Percentiles rank a stretch among this genome's conserved stretches.
Conservation (phyloP, 2,888 invertebrate genomes). For the Hesperia comma region DNA sequence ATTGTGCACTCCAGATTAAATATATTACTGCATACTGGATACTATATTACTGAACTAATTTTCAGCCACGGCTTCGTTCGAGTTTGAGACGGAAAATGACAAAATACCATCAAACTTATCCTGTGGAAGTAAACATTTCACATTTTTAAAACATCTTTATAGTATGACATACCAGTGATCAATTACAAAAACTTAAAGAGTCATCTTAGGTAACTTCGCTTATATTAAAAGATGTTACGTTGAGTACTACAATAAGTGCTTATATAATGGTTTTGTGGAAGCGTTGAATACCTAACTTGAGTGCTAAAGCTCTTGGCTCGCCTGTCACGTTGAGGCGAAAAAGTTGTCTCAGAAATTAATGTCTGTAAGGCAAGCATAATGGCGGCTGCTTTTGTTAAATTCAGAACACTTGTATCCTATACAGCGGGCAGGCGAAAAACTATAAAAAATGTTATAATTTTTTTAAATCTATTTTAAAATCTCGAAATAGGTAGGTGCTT, state of each 20-base stretch:
- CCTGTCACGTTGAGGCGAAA: slow-evolving; percentile 43
- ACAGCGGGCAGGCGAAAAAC: neutral
- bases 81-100: no score
- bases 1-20: no score
- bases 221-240: neutral
- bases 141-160: no score
- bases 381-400: slow-evolving; percentile 36
- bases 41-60: no score
- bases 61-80: no score
- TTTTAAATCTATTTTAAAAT: no score
- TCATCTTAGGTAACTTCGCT: neutral
- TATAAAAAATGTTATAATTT: neutral
- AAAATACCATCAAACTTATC: no score
- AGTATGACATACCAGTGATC: no score
- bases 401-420: slow-evolving; percentile 14
- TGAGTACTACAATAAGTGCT: slow-evolving; percentile 24
- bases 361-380: slow-evolving; percentile 46
- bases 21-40: no score
- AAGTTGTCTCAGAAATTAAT: slow-evolving; percentile 47
- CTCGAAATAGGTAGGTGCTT: no score
- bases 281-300: slow-evolving; percentile 34
- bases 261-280: slow-evolving; percentile 24
- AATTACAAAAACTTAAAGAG: neutral
- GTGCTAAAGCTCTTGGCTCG: slow-evolving; percentile 40
- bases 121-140: no score